Percentiles rank a stretch among this genome's conserved stretches.
Conservation (phyloP, 2,888 invertebrate species). For the Drosophila borborema region DNA sequence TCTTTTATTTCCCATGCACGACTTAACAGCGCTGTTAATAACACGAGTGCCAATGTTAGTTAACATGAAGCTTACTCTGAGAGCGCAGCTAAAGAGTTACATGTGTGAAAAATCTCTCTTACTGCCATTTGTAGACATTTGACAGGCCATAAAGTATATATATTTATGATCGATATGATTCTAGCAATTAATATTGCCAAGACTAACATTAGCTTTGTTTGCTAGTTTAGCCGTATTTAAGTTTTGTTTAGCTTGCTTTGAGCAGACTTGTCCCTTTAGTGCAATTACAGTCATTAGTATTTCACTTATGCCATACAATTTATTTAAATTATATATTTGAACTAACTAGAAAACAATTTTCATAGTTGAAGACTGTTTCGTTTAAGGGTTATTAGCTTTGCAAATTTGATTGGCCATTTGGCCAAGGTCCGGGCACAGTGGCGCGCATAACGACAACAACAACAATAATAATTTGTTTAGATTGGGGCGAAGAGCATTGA, state of each 20-base stretch:
- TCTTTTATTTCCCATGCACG: background rate
- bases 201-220: accelerated
- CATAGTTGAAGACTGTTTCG: background rate
- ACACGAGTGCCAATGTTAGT: background rate
- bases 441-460: constrained; percentile 15
- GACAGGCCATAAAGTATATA: background rate
- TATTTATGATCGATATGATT: background rate
- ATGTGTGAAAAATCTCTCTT: background rate
- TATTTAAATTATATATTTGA: constrained; percentile 10
- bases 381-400: constrained; percentile 8
- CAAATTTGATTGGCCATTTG: constrained; percentile 22
- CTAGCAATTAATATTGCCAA: no score
- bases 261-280: no score
- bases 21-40: constrained; percentile 8
- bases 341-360: background rate
- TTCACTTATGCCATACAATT: constrained; percentile 4
- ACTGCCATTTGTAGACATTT: background rate
- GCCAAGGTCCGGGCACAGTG: constrained; percentile 17
- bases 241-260: background rate
- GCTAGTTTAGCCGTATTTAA: background rate
- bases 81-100: no score
- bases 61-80: background rate
- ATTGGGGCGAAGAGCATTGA: constrained; percentile 7
- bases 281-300: background rate
- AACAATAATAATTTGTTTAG: constrained; percentile 10